Percentiles rank a stretch among this genome's conserved stretches.
phyloP scores from a whole-genome alignment of 30 jellyfish, hydroid and myxozoan species.

The Sanderia malayensis region DNA sequence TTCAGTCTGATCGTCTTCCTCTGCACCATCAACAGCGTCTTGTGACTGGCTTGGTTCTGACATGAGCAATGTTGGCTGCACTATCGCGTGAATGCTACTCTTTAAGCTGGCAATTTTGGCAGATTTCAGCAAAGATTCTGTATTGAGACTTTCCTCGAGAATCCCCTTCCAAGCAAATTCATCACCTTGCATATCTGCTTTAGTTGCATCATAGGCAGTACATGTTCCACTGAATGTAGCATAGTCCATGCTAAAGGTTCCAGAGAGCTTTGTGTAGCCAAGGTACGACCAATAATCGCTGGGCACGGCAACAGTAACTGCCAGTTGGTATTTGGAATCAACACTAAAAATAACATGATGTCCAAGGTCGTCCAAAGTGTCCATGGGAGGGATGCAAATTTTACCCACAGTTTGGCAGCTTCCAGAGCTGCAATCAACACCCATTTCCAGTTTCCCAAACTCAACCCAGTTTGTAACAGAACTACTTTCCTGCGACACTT shows the following conservation, averaged over 20 bases:
- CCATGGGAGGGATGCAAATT: conserved; percentile 46
- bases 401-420: conserved; percentile 34
- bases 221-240: conserved; percentile 37
- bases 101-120: conserved; percentile 21
- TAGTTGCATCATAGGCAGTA: conserved; percentile 17
- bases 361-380: conserved; percentile 12
- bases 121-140: conserved; percentile 10
- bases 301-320: conserved; percentile 33
- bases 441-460: conserved; percentile 44
- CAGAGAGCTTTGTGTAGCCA: conserved; percentile 30
- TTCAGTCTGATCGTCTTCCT: not conserved
- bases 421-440: conserved; percentile 44
- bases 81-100: conserved; percentile 4
- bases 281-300: conserved; percentile 9
- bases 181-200: conserved; percentile 15
- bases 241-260: conserved; percentile 39
- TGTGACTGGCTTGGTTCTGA: not conserved
- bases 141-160: conserved; percentile 17
- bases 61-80: not conserved
- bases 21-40: conserved; percentile 46
- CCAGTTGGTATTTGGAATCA: conserved; percentile 35
- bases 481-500: too few relatives aligned
- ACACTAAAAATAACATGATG: conserved; percentile 36
- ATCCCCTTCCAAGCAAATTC: conserved; percentile 40
- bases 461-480: conserved; percentile 28